A percentile compares a stretch with the other conserved stretches of the same genome.
Conservation (phyloP, 2,113 vertebrate species). For the Odontesthes bonariensis region DNA sequence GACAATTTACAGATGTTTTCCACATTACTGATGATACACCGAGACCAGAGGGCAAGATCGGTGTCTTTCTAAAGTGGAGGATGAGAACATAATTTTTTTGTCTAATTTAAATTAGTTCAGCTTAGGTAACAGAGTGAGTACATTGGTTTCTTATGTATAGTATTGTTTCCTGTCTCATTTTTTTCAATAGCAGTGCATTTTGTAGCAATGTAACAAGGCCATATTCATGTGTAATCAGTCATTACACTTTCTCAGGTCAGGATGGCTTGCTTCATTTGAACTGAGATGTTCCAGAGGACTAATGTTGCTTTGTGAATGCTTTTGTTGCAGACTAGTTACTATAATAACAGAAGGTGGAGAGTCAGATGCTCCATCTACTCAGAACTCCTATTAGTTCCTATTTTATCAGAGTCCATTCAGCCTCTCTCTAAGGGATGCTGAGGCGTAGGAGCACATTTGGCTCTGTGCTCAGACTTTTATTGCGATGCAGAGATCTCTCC, state of each 20-base stretch:
- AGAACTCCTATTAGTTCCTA: constrained; percentile 63
- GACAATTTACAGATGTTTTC: constrained; percentile 40
- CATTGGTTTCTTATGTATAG: constrained; percentile 23
- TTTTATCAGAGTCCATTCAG: constrained; percentile 73
- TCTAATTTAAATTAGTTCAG: constrained; percentile 60
- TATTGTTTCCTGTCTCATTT: constrained; percentile 10
- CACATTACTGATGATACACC: constrained; percentile 15
- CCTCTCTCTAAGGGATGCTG: constrained; percentile 62
- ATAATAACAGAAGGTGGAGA: constrained; percentile 64
- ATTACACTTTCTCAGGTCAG: constrained; percentile 64
- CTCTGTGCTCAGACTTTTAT: constrained; percentile 69
- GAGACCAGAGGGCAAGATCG: constrained; percentile 24
- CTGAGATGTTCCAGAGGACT: constrained; percentile 65
- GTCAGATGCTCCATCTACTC: constrained; percentile 64
- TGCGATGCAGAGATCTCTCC: constrained; percentile 67
- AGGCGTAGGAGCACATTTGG: constrained; percentile 68
- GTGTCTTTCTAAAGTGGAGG: constrained; percentile 34
- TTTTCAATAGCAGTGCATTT: constrained; percentile 46
- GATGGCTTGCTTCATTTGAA: constrained; percentile 64
- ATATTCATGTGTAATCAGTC: constrained; percentile 66
- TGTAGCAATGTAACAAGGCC: constrained; percentile 39
- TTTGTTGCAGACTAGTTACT: constrained; percentile 66
- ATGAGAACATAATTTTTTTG: constrained; percentile 41
- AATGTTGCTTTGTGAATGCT: constrained; percentile 64
- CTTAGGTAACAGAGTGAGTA: constrained; percentile 26